Evolutionary conservation across 2,797 vertebrate species (phyloP).

Genomic region (Lutjanus campechanus): DNA sequence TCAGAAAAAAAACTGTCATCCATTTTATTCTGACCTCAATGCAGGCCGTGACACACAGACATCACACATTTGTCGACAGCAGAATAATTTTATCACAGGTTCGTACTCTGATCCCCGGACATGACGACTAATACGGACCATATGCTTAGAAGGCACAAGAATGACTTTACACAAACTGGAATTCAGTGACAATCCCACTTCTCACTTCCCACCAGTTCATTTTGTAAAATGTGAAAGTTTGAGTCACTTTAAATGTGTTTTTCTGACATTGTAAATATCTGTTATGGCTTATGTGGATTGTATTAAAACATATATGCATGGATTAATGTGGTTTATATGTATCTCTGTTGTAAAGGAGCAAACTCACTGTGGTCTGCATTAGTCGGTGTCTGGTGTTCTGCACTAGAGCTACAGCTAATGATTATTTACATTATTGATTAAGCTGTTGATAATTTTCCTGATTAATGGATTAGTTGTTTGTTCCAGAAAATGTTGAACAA

Average conservation of each 20-base stretch:
- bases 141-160: background rate
- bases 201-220: background rate
- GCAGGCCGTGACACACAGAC: too few species aligned
- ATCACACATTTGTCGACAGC: background rate
- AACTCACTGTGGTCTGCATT: background rate
- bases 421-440: too few species aligned
- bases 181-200: background rate
- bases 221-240: background rate
- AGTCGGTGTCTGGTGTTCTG: background rate
- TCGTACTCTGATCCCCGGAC: background rate
- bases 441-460: too few species aligned
- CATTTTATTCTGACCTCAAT: background rate
- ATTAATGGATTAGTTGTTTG: too few species aligned
- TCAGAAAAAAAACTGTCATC: background rate
- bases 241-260: background rate
- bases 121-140: background rate
- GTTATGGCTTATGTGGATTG: background rate
- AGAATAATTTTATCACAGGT: background rate
- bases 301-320: constrained; percentile 23
- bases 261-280: constrained; percentile 7
- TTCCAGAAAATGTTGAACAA: too few species aligned
- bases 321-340: background rate
- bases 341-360: background rate
- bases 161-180: background rate
- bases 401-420: background rate